Evolutionary conservation across 1,140 invertebrate genomes (phyloP).

Genomic region (Oryzaephilus surinamensis): DNA sequence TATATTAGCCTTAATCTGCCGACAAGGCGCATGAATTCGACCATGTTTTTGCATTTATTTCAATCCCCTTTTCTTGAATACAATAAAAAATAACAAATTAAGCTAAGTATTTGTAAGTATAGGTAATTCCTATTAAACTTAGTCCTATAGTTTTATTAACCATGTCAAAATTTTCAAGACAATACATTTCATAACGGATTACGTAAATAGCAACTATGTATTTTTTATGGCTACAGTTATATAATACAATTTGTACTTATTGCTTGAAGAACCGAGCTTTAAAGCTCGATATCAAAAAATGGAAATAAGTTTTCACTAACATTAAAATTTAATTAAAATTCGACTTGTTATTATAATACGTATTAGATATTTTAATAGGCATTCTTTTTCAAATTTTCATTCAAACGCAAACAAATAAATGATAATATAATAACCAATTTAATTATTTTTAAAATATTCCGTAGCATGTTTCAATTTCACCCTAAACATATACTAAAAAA

Average conservation of each 20-base stretch:
- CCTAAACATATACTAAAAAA: no score
- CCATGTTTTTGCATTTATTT: slow-evolving; percentile 8
- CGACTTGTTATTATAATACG: not conserved
- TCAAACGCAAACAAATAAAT: slow-evolving; percentile 7
- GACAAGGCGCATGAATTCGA: slow-evolving; percentile 9
- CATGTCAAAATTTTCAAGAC: no score
- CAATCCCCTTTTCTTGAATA: slow-evolving; percentile 5
- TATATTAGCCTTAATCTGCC: slow-evolving; percentile 14
- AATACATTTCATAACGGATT: no score
- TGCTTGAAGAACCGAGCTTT: no score
- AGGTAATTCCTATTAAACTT: slow-evolving; percentile 6
- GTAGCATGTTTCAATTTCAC: slow-evolving; percentile 11
- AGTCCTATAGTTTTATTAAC: no score
- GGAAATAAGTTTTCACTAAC: slow-evolving; percentile 3
- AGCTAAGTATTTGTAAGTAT: no score
- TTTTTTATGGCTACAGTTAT: no score
- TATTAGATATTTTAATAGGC: slow-evolving; percentile 2
- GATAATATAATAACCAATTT: slow-evolving; percentile 15
- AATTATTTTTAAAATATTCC: slow-evolving; percentile 20
- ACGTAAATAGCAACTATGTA: no score
- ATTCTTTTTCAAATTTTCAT: not conserved
- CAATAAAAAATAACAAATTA: no score
- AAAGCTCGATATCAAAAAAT: slow-evolving; percentile 3
- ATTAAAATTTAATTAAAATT: slow-evolving; percentile 2
- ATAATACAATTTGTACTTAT: no score